Conservation (phyloP, 2,888 invertebrate species). For the Orgyia antiqua region DNA sequence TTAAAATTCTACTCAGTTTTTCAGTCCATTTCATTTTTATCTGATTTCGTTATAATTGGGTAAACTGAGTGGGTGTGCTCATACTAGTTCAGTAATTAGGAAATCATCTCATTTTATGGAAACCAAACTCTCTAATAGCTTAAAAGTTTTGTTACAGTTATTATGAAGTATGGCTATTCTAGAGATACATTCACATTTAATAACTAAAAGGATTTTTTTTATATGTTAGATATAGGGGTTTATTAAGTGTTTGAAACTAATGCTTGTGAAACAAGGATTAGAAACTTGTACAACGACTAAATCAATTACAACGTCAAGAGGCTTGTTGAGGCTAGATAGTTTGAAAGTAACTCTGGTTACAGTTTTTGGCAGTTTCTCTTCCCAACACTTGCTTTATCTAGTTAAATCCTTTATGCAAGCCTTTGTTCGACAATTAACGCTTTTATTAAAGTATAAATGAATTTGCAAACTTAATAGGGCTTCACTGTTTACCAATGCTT, state of each 20-base stretch:
- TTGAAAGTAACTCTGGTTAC: too few relatives aligned
- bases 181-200: too few relatives aligned
- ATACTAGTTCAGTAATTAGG: too few relatives aligned
- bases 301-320: slow-evolving; percentile 54
- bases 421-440: slow-evolving; percentile 36
- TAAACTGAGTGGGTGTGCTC: too few relatives aligned
- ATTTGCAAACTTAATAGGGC: slow-evolving; percentile 19
- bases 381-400: slow-evolving; percentile 43
- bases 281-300: slow-evolving; percentile 52
- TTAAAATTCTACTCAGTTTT: too few relatives aligned
- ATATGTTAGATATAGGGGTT: slow-evolving; percentile 22
- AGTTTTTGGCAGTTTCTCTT: slow-evolving; percentile 28
- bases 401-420: slow-evolving; percentile 47
- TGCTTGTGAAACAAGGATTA: slow-evolving; percentile 33
- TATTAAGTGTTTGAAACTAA: slow-evolving; percentile 31
- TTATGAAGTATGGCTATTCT: too few relatives aligned
- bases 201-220: slow-evolving; percentile 31
- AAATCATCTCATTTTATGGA: too few relatives aligned
- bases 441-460: slow-evolving; percentile 37
- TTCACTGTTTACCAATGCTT: slow-evolving; percentile 21
- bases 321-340: slow-evolving; percentile 52
- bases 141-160: too few relatives aligned
- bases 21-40: too few relatives aligned
- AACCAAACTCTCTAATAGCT: too few relatives aligned
- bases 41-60: too few relatives aligned